Percentiles rank a stretch among this genome's conserved stretches.
phyloP scores from a whole-genome alignment of 2,888 invertebrate genomes.

The Salpingus planirostris region DNA sequence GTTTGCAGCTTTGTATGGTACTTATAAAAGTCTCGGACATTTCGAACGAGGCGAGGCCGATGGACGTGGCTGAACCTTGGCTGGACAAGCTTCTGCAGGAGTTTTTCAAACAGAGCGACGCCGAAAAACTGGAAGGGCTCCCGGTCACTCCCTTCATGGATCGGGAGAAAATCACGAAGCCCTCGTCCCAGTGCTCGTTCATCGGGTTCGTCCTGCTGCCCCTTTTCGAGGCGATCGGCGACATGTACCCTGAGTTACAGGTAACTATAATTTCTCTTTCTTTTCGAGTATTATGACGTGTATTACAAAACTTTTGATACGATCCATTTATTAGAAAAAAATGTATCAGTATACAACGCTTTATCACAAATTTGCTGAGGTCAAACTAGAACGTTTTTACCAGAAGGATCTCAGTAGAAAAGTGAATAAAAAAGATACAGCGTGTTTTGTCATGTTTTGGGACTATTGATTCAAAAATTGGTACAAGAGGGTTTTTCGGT shows the following conservation, averaged over 20 bases:
- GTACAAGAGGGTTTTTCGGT: no score
- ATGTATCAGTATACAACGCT: no score
- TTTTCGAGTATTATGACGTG: not conserved
- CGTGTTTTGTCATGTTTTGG: no score
- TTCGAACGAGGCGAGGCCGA: conserved; percentile 73
- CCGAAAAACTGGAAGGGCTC: conserved; percentile 71
- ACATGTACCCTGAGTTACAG: conserved; percentile 63
- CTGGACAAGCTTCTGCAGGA: conserved; percentile 63
- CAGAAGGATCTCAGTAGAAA: no score
- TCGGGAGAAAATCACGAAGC: conserved; percentile 74
- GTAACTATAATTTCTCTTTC: conserved; percentile 37
- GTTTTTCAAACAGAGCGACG: conserved; percentile 71
- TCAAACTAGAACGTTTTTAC: no score
- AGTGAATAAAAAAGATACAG: no score
- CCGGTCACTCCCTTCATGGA: conserved; percentile 84
- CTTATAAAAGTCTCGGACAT: conserved; percentile 79
- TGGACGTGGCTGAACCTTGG: conserved; percentile 79
- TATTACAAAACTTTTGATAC: no score
- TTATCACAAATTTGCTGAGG: no score
- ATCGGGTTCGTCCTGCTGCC: conserved; percentile 74
- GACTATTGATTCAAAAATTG: no score
- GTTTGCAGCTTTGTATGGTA: conserved; percentile 60
- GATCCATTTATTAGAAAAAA: no score
- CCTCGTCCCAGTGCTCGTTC: conserved; percentile 75
- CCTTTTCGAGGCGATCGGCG: conserved; percentile 68